These are phyloP conservation scores for Megalops atlanticus DNA, from an alignment of 2,113 vertebrate genomes.

Conservation along the genomic window DNA sequence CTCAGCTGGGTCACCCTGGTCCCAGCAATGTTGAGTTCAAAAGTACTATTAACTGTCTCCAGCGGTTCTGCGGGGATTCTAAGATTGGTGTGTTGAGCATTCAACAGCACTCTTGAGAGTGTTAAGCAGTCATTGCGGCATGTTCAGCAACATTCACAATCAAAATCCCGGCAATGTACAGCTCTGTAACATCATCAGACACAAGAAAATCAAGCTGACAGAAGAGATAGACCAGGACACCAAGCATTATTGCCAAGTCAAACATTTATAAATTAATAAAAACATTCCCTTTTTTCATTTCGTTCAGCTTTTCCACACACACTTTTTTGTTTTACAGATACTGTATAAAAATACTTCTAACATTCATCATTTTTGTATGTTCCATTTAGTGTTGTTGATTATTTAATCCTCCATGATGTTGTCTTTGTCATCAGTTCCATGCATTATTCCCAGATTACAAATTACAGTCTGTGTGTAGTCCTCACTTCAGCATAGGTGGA, in stretches of 20 bases:
- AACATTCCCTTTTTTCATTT: constrained; percentile 76
- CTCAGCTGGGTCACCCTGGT: too few relatives aligned
- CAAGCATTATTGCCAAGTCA: constrained; percentile 64
- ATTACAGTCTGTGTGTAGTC: constrained; percentile 47
- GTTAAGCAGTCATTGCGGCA: too few relatives aligned
- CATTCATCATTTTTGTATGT: constrained; percentile 66
- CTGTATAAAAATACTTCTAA: constrained; percentile 79
- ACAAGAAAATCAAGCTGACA: too few relatives aligned
- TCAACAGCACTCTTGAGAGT: too few relatives aligned
- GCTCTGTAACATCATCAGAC: too few relatives aligned
- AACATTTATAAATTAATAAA: constrained; percentile 80
- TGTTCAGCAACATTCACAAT: too few relatives aligned
- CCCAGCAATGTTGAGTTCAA: too few relatives aligned
- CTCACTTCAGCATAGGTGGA: constrained; percentile 39
- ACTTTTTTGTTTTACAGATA: constrained; percentile 59
- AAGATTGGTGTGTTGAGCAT: too few relatives aligned
- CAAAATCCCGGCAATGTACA: too few relatives aligned
- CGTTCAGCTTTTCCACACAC: constrained; percentile 53
- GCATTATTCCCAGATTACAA: constrained; percentile 63
- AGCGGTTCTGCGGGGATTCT: too few relatives aligned
- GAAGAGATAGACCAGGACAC: constrained; percentile 55
- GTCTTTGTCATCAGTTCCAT: constrained; percentile 29
- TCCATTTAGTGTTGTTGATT: constrained; percentile 56
- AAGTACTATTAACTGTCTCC: too few relatives aligned
- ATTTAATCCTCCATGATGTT: constrained; percentile 40